Base-by-base conservation (phyloP, 2,797 vertebrate genomes). In the Florisuga fusca region DNA sequence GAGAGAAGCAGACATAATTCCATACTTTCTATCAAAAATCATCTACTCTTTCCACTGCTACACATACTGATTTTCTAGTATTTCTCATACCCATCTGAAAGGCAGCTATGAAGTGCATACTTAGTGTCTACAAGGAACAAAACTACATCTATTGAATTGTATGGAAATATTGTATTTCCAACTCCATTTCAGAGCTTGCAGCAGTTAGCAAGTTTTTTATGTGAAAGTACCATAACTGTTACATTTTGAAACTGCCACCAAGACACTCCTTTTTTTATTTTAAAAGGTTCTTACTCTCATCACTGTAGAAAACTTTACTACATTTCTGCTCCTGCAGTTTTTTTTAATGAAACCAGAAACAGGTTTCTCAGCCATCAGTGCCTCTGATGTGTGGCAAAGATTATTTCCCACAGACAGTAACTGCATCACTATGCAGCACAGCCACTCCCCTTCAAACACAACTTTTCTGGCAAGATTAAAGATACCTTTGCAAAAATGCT, bases 291-390 rank as follows among this genome's bases (percentile, higher is more conserved):
- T n/a, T 75, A 54, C 79, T 78, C 55, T 63, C 41, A 25, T 20
- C 25, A 69, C 69, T 88, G 66, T 16, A 78, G 73, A 59, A 74
- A 80, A 84, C 48, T 85, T 89, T 81, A 82, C 36, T 61, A 53
- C 61, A 51, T 87, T 85, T 91, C 78, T 94, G 75, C 72, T 92
- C 64, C 59, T 63, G n/a, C 18, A 61, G 74, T 48, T 95, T 50
- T 38, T 63, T 94, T 87, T 90, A 93, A 78, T 83, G 78, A 89
- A 31, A n/a, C 45, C 64, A 91, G 88, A 74, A 83, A 53, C 27
- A 58, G n/a, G 54, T 51, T 92, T 83, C 45, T 61, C 29, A 93
- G 89, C 50, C 84, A 68, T 34, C 53, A 77, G 73, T 18, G 73
- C 46, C 61, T 90, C 69, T 66, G 34, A 76, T 64, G 53, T 59